Percentiles rank a stretch among this genome's conserved stretches.
phyloP scores from a whole-genome alignment of 2,113 vertebrate species.

The Oncorhynchus keta region DNA sequence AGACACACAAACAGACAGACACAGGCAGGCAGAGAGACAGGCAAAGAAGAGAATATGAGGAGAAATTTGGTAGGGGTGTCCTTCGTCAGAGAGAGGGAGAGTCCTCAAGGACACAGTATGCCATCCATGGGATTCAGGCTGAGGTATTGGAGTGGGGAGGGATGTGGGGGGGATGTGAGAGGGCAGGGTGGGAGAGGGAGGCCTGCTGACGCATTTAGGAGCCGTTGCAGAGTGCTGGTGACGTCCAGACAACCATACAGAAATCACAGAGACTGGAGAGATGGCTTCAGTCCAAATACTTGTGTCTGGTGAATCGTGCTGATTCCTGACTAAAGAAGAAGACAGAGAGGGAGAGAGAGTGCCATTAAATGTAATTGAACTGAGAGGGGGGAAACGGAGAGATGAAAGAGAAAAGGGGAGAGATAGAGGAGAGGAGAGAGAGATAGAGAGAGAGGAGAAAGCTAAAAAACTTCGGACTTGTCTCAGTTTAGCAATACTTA shows the following conservation, averaged over 20 bases:
- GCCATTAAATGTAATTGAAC: not conserved
- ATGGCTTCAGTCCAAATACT: constrained; percentile 57
- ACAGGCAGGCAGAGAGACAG: not conserved
- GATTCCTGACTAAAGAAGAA: constrained; percentile 52
- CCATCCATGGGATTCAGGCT: constrained; percentile 49
- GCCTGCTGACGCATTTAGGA: constrained; percentile 69
- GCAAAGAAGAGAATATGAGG: not conserved
- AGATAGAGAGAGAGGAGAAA: not conserved
- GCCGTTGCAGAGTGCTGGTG: constrained; percentile 53
- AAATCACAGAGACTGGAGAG: constrained; percentile 64
- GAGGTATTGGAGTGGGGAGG: constrained; percentile 55
- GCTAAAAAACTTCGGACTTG: constrained; percentile 21
- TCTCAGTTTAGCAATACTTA: constrained; percentile 24
- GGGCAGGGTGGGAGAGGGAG: constrained; percentile 23
- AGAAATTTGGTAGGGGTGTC: not conserved
- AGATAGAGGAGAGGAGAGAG: constrained; percentile 5
- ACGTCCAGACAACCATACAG: constrained; percentile 70
- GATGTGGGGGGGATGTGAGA: constrained; percentile 14
- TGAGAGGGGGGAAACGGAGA: not conserved
- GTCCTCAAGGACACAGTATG: constrained; percentile 69
- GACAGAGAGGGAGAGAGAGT: constrained; percentile 16
- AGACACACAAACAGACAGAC: no score
- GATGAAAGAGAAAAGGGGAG: not conserved
- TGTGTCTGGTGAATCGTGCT: constrained; percentile 46
- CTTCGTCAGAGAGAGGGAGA: constrained; percentile 35